Percentiles rank a stretch among this genome's conserved stretches.
phyloP scores from a whole-genome alignment of 2,113 vertebrate genomes.

The Vidua macroura region DNA sequence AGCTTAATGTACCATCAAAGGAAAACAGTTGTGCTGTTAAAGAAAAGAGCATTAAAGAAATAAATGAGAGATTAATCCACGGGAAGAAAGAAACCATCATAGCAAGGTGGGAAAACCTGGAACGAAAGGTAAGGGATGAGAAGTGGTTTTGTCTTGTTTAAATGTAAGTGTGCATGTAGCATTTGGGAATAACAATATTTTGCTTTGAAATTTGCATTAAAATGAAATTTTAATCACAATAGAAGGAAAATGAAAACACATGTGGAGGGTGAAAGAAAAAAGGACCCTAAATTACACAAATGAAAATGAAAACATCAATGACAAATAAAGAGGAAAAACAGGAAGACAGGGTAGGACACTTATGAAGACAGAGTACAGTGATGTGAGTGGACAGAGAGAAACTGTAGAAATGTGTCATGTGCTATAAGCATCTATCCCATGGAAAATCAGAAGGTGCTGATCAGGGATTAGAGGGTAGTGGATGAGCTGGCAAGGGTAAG shows the following conservation, averaged over 20 bases:
- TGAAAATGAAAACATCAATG: not conserved
- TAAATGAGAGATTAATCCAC: conserved; percentile 29
- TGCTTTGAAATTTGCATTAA: conserved; percentile 34
- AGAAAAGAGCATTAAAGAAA: conserved; percentile 28
- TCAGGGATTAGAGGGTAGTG: not conserved
- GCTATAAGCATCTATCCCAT: not conserved
- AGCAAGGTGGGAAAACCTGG: not conserved
- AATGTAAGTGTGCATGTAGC: not conserved
- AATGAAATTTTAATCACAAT: conserved; percentile 39
- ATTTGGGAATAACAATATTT: not conserved
- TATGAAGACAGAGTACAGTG: not conserved
- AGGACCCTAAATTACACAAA: not conserved
- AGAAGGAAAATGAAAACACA: not conserved
- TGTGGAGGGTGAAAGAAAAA: not conserved
- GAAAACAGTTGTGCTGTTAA: conserved; percentile 35
- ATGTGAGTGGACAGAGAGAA: not conserved
- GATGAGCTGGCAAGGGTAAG: not conserved
- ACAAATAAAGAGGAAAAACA: not conserved
- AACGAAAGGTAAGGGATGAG: conserved; percentile 40
- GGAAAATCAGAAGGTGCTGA: not conserved
- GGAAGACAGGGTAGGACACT: not conserved
- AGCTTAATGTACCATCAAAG: conserved; percentile 22
- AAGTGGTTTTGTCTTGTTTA: not conserved
- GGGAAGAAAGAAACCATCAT: conserved; percentile 3
- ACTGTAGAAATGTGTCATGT: not conserved